phyloP scores from a whole-genome alignment of 2,888 invertebrate genomes.

The Suillia variegata region DNA sequence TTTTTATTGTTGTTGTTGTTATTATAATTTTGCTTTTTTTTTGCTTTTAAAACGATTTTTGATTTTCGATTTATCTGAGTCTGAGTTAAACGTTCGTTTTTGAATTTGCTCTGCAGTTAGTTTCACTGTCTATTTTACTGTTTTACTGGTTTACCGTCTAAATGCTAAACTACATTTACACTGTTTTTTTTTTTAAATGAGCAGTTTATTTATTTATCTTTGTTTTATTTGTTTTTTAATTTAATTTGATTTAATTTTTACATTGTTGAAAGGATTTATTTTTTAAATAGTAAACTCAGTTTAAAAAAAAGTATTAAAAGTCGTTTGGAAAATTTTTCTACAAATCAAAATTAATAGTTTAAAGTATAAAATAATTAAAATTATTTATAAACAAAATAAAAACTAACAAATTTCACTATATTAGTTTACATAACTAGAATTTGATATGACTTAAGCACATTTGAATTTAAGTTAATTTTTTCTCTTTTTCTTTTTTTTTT shows the following conservation, averaged over 20 bases:
- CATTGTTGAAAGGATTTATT: neutral
- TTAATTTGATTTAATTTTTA: too few relatives aligned
- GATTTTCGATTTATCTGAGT: neutral
- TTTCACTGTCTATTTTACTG: neutral
- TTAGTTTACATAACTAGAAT: conserved; percentile 34
- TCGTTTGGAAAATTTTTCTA: neutral
- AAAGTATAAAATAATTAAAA: too few relatives aligned
- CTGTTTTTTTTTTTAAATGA: too few relatives aligned
- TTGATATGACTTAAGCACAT: conserved; percentile 52
- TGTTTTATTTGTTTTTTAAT: too few relatives aligned
- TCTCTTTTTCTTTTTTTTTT: conserved; percentile 24
- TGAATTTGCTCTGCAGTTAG: neutral
- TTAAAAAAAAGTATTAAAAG: neutral
- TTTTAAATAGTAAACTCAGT: neutral
- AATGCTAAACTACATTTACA: neutral
- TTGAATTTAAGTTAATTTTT: too few relatives aligned
- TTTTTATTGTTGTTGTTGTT: neutral
- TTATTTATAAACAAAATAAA: too few relatives aligned
- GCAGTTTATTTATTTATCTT: too few relatives aligned
- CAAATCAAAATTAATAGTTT: too few relatives aligned
- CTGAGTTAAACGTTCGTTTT: neutral
- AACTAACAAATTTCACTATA: neutral
- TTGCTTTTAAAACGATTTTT: neutral
- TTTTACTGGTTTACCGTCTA: too few relatives aligned
- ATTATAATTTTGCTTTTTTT: neutral